Base-by-base conservation (phyloP, 1,140 invertebrate species). In the Pseudomyrmex dendroicus region DNA sequence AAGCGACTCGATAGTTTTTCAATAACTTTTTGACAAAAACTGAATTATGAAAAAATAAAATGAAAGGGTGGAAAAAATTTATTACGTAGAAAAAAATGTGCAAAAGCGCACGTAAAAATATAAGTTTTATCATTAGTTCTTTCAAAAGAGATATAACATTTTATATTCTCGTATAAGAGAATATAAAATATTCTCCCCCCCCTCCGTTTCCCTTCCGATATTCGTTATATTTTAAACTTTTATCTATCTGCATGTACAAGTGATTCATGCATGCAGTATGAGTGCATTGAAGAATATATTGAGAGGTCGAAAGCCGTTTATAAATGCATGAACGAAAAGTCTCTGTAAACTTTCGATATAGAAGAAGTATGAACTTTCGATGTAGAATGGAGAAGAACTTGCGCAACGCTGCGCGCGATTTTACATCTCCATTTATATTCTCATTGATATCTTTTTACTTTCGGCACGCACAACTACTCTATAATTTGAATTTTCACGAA, bases 321-420 rank as follows among this genome's bases (percentile, higher is more conserved):
- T 72, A 70, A 80, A 80, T 80, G 76, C 76, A 80, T 80, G 76
- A 80, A 80, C 66, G 76, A 50, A 80, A 80, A 80, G 66, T 80
- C 66, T 80, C 66, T 70, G 76, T 70, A 66, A 80, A 80, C 76
- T 80, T 80, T 80, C 64, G 54, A 80, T 80, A 80, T 72, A 72
- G 54, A 72, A 78, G 76, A 78, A 78, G 76, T 78, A 78, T 70
- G 76, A 80, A 80, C 76, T 80, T 78, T 80, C 56, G 15, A 72
- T 80, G 76, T 72, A 72, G 66, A 70, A 80, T 61, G 54, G 76
- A 35, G 35, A 72, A 48, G 66, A 80, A 80, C 76, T 80, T 66
- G 70, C 72, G 76, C 56, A 80, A 80, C 54, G 66, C 66, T 52
- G 59, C 73, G 20, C 68, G 67, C 35, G 35, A 35, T 12, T 52